These are phyloP conservation scores for Siniperca undulata DNA, from an alignment of 2,797 vertebrate genomes.

Conservation along the genomic window DNA sequence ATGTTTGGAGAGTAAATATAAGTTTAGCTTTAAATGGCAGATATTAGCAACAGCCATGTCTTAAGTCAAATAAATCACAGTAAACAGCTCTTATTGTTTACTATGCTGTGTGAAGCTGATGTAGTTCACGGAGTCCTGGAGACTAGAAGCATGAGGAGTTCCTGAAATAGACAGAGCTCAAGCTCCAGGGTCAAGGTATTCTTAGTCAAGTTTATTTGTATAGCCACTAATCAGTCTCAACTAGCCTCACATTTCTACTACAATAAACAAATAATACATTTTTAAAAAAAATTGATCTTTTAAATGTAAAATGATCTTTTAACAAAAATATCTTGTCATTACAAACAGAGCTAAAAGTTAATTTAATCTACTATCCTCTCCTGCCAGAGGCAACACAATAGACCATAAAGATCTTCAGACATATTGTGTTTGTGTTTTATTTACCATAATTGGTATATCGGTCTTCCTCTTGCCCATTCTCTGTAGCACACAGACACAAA, in stretches of 20 bases:
- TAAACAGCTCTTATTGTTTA: neutral
- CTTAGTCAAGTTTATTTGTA: neutral
- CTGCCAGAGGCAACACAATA: neutral
- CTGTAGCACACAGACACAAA: no score
- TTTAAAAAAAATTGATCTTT: neutral
- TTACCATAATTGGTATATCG: no score
- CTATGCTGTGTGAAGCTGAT: neutral
- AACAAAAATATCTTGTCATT: neutral
- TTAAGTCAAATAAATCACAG: neutral
- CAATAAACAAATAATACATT: neutral
- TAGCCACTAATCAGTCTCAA: conserved; percentile 8
- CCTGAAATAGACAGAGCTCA: neutral
- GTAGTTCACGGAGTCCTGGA: neutral
- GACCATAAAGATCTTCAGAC: neutral
- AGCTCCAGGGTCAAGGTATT: conserved; percentile 16
- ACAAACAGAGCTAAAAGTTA: no score
- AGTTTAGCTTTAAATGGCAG: neutral
- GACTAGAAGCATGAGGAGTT: neutral
- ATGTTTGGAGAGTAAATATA: neutral
- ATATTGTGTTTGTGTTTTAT: neutral
- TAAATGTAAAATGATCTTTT: neutral
- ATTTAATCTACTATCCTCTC: neutral
- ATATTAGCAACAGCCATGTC: neutral
- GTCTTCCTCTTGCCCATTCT: no score
- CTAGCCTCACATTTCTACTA: neutral